Evolutionary conservation across 2,113 vertebrate species (phyloP).

Genomic region (Oryzias celebensis): DNA sequence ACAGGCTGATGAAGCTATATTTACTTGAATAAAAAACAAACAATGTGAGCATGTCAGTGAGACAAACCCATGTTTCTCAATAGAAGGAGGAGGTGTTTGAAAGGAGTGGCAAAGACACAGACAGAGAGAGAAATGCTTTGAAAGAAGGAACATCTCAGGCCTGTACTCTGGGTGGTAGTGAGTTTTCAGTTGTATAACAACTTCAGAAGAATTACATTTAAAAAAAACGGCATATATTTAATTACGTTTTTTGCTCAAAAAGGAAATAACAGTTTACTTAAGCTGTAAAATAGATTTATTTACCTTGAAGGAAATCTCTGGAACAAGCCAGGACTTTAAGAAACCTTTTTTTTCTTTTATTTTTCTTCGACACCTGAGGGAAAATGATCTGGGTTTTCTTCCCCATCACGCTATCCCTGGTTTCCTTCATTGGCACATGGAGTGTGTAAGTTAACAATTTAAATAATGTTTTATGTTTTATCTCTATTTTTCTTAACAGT

Average conservation of each 20-base stretch:
- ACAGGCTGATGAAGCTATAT: no score
- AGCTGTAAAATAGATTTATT: constrained; percentile 9
- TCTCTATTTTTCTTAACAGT: no score
- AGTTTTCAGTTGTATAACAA: background rate
- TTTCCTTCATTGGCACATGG: constrained; percentile 79
- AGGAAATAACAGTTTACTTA: background rate
- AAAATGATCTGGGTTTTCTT: constrained; percentile 77
- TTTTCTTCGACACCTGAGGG: constrained; percentile 29
- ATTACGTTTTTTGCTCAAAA: background rate
- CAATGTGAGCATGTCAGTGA: constrained; percentile 15
- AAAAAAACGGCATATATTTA: background rate
- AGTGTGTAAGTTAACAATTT: constrained; percentile 72
- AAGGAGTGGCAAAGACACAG: constrained; percentile 51
- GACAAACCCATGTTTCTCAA: constrained; percentile 55
- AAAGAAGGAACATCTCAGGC: constrained; percentile 2
- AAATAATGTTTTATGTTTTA: background rate
- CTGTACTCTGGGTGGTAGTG: constrained; percentile 27
- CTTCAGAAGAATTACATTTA: background rate
- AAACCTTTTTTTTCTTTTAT: background rate
- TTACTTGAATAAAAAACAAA: constrained; percentile 13
- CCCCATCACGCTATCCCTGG: constrained; percentile 68
- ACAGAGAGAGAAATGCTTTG: constrained; percentile 3
- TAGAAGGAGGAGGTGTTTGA: constrained; percentile 43
- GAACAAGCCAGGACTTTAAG: constrained; percentile 9
- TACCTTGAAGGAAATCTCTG: constrained; percentile 5